Percentiles rank a stretch among this genome's conserved stretches.
Evolutionary conservation across 2,797 vertebrate species (phyloP).

Genomic region (Morelia viridis): DNA sequence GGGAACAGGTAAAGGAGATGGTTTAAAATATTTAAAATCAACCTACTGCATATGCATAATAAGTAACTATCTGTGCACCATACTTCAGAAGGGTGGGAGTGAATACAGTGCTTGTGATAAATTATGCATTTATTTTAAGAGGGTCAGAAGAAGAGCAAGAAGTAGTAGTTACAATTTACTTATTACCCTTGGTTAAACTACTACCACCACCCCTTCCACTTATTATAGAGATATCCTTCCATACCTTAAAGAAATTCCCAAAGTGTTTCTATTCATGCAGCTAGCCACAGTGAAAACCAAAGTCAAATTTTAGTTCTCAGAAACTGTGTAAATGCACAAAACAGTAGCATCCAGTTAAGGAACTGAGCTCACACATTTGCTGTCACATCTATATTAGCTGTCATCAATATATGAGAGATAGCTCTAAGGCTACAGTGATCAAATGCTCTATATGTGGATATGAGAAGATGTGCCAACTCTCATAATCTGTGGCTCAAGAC

Average conservation of each 20-base stretch:
- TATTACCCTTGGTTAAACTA: conserved; percentile 64
- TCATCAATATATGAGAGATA: not conserved
- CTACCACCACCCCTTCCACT: conserved; percentile 2
- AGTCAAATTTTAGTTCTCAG: conserved; percentile 35
- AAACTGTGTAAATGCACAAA: conserved; percentile 11
- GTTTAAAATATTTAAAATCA: conserved; percentile 70
- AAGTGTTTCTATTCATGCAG: conserved; percentile 32
- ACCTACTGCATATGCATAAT: conserved; percentile 60
- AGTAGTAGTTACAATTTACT: conserved; percentile 49
- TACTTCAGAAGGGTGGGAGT: conserved; percentile 65
- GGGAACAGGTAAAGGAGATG: conserved; percentile 66
- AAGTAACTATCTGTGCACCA: conserved; percentile 60
- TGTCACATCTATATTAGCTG: not conserved
- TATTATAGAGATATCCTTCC: conserved; percentile 54
- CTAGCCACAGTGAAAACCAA: conserved; percentile 48
- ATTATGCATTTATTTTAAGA: conserved; percentile 70
- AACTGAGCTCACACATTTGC: conserved; percentile 8
- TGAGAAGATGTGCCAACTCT: not conserved
- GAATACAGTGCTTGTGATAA: conserved; percentile 68
- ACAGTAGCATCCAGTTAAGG: conserved; percentile 2
- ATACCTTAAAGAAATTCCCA: conserved; percentile 53
- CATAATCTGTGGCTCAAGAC: not conserved
- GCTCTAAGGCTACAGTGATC: not conserved
- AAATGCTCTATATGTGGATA: not conserved
- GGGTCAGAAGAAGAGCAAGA: conserved; percentile 53